A percentile compares a stretch with the other conserved stretches of the same genome.
These are phyloP conservation scores for Antheraea yamamai DNA, from an alignment of 2,888 invertebrate genomes.

Conservation along the genomic window DNA sequence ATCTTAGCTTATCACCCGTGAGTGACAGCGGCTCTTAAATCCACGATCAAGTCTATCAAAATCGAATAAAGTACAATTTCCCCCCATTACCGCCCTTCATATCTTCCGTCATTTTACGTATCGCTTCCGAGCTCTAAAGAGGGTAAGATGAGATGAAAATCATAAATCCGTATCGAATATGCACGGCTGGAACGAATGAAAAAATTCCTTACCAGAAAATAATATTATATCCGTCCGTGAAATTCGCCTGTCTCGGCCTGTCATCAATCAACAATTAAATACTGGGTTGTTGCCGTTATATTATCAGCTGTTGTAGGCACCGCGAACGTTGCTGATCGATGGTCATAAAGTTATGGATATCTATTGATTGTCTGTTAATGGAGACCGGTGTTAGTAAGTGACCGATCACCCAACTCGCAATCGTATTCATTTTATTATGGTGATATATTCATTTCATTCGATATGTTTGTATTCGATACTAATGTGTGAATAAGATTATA, in stretches of 20 bases:
- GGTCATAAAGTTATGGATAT: conserved; percentile 58
- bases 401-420: conserved; percentile 54
- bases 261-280: conserved; percentile 80
- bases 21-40: conserved; percentile 71
- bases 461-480: not conserved
- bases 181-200: conserved; percentile 66
- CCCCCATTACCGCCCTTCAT: conserved; percentile 79
- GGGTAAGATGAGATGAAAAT: conserved; percentile 77
- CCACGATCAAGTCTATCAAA: conserved; percentile 78
- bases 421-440: conserved; percentile 46
- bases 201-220: conserved; percentile 50
- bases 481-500: not conserved
- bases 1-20: conserved; percentile 45
- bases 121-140: conserved; percentile 76
- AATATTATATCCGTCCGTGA: conserved; percentile 60
- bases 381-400: conserved; percentile 62
- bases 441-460: conserved; percentile 22
- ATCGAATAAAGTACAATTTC: conserved; percentile 81
- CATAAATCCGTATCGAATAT: conserved; percentile 80
- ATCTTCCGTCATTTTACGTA: conserved; percentile 81
- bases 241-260: conserved; percentile 56
- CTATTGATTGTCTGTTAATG: conserved; percentile 53
- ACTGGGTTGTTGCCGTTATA: conserved; percentile 73
- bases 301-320: conserved; percentile 58
- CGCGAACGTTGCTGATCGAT: conserved; percentile 74